phyloP scores from a whole-genome alignment of 2,888 invertebrate genomes.

The Tetropium fuscum region DNA sequence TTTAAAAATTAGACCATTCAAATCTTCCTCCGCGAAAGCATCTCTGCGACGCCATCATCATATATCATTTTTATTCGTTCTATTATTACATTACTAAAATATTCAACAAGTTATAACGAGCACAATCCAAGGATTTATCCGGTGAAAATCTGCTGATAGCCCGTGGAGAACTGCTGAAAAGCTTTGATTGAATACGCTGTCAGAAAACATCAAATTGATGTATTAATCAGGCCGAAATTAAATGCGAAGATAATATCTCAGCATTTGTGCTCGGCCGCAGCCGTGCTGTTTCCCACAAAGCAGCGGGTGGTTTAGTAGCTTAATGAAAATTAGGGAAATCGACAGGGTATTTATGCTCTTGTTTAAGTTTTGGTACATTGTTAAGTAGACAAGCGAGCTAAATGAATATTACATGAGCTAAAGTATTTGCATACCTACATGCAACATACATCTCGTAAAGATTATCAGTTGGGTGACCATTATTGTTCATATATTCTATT shows the following conservation, averaged over 20 bases:
- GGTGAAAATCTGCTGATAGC: background rate
- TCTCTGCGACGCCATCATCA: background rate
- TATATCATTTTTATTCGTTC: slow-evolving; percentile 8
- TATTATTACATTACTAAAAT: slow-evolving; percentile 1
- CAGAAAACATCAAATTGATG: background rate
- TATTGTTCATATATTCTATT: too few relatives aligned
- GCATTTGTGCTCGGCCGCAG: background rate
- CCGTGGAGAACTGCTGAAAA: slow-evolving; percentile 5
- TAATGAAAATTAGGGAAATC: too few relatives aligned
- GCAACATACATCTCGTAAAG: too few relatives aligned
- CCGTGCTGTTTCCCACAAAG: too few relatives aligned
- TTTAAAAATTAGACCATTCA: background rate
- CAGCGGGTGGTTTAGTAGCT: too few relatives aligned
- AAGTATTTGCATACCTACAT: too few relatives aligned
- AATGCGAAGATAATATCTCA: background rate
- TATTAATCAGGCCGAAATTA: background rate
- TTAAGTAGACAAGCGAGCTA: too few relatives aligned
- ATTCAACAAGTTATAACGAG: slow-evolving; percentile 19
- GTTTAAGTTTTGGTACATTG: too few relatives aligned
- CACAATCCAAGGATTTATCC: too few relatives aligned
- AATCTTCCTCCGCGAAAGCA: background rate
- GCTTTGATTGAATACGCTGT: slow-evolving; percentile 5
- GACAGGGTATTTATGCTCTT: too few relatives aligned
- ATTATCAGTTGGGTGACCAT: too few relatives aligned
- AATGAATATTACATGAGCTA: too few relatives aligned